Conservation (phyloP, 2,888 invertebrate species). For the Rapana venosa region DNA sequence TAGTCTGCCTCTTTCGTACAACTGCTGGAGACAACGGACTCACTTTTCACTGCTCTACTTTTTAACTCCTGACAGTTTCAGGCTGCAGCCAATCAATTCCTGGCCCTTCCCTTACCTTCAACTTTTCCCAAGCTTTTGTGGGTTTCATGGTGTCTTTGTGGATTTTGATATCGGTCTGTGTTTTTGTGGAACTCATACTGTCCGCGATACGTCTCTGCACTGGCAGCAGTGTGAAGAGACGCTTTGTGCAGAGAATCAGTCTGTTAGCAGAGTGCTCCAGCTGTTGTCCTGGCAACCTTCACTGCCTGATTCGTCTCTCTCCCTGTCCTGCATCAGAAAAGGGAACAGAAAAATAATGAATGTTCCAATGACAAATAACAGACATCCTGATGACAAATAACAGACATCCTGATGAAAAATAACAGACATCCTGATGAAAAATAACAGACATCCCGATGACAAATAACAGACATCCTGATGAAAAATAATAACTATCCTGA, state of each 20-base stretch:
- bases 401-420: too few species aligned
- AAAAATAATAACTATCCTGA: too few species aligned
- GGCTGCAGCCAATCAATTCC: too few species aligned
- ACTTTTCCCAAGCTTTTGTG: slow-evolving; percentile 21
- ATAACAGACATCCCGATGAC: too few species aligned
- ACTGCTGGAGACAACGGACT: too few species aligned
- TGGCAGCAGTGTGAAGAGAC: neutral
- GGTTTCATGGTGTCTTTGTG: neutral
- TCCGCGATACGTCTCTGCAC: neutral
- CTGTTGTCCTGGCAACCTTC: neutral
- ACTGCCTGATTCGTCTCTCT: neutral
- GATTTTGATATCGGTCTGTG: neutral
- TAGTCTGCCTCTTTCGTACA: too few species aligned
- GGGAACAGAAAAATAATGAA: neutral
- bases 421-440: too few species aligned
- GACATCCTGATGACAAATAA: too few species aligned
- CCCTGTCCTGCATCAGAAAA: neutral
- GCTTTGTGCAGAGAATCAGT: neutral
- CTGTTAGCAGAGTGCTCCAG: neutral
- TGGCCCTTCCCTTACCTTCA: slow-evolving; percentile 25
- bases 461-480: too few species aligned
- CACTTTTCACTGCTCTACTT: too few species aligned
- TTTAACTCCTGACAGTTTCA: too few species aligned
- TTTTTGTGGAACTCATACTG: neutral
- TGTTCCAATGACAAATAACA: neutral